These are phyloP conservation scores for Hypsibius dujardini DNA, from an alignment of 1,140 invertebrate species.

Conservation along the genomic window DNA sequence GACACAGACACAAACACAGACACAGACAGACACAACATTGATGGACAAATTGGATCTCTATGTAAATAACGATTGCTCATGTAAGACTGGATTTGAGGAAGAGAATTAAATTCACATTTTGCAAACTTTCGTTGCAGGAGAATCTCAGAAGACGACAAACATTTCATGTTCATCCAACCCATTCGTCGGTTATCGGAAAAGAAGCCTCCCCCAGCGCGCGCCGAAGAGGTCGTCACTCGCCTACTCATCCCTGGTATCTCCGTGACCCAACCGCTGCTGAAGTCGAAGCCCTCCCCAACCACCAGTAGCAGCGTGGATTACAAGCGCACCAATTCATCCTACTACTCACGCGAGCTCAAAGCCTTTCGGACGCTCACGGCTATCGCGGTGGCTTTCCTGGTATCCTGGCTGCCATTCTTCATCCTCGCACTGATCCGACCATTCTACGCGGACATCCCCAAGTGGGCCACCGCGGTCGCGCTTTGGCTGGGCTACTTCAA, in stretches of 20 bases:
- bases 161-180: background rate
- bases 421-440: slow-evolving; percentile 83
- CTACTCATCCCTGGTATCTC: background rate
- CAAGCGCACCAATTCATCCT: background rate
- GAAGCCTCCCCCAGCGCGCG: too few relatives aligned
- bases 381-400: slow-evolving; percentile 89
- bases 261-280: background rate
- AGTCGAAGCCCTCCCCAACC: background rate
- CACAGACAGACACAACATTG: too few relatives aligned
- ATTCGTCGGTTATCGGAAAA: background rate
- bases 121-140: too few relatives aligned
- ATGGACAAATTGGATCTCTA: too few relatives aligned
- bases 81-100: too few relatives aligned
- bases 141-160: too few relatives aligned
- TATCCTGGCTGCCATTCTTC: slow-evolving; percentile 92
- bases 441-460: slow-evolving; percentile 36
- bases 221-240: background rate
- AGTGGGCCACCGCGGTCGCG: background rate
- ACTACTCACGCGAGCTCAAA: slow-evolving; percentile 44
- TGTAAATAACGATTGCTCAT: too few relatives aligned
- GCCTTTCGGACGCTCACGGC: slow-evolving; percentile 73
- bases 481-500: slow-evolving; percentile 62
- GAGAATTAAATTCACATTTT: too few relatives aligned
- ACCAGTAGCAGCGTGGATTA: background rate
- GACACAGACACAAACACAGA: too few relatives aligned